Base-by-base conservation (phyloP, 2,888 invertebrate genomes). In the Adineta ricciae region DNA sequence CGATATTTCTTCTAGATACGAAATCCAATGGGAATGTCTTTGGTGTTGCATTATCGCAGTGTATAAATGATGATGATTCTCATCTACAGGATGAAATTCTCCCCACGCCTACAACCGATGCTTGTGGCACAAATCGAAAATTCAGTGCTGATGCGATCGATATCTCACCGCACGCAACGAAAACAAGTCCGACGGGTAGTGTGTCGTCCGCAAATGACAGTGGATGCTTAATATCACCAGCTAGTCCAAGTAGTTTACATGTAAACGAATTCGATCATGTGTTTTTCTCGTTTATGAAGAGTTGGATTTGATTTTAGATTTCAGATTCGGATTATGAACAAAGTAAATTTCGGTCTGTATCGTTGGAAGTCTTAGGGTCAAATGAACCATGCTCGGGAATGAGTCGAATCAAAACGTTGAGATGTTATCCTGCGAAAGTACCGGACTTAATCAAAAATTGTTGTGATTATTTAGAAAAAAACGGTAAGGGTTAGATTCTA, bases 241-340 rank as follows among this genome's bases (percentile, higher is more conserved):
- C 56, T 24, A 64, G 56, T 64, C 56, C 56, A 64, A 64, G 56
- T 64, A 64, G 56, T 64, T 64, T 64, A 64, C 56, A 64, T n/a
- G 56, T 64, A 64, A 16, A 50, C 50, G 19, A 9, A 16, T 7
- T 50, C 19, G 16, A 16, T 50, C 9, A 19, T 50, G 11, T 50
- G n/a, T n/a, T n/a, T 50, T 7, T 50, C 3, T 50, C 2, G 3
- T 2, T 50, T 50, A 50, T 19, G 19, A 16, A 7, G 11, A 50
- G 14, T 9, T 50, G 14, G 8, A 64, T 21, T 21, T 64, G 9
- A 27, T 64, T 8, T 64, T 64, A 64, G 56, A 27, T 64, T 3
- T 64, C 24, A 9, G 56, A 64, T 64, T 64, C 56, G n/a, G 56
- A 64, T 64, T 64, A 64, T 64, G 56, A 64, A 64, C n/a, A 64